Evolutionary conservation across 2,797 vertebrate species (phyloP), one percentile per base, ranked within the genome.

Genomic region (Semotilus atromaculatus): DNA sequence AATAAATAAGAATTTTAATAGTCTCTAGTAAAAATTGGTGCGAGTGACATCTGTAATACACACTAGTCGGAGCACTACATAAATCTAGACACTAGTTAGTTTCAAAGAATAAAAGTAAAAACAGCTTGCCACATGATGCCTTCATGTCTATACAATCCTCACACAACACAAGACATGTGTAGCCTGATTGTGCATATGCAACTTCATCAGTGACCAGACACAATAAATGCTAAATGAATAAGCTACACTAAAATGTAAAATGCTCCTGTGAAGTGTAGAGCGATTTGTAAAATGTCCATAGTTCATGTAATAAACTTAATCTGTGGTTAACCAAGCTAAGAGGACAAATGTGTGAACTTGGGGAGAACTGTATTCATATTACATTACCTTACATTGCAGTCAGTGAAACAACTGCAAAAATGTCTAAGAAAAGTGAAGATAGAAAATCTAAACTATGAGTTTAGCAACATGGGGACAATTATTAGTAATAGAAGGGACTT

Each of bases 81-180:
- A 58, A 11, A 38, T 38, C 11, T 23, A 75, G 51, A n/a, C 53
- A 16, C 51, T 16, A 4, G 31, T 53, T 23, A 34, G 26, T 73
- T 13, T 51, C 19, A 21, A 73, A 31, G 9, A 31, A 21, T 79
- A 43, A 62, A 79, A 45, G 60, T 79, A 66, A 66, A 48, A 34
- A 29, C 38, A 66, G 76, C 76, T 64, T 79, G 38, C 76, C 76
- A 79, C 43, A 66, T 18, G 26, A 45, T 66, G 9, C 11, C 11
- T 82, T 23, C 2, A 26, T 18, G 16, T 23, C 23, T 81, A 40
- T 60, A 16, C 29, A 21, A 40, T 34, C 31, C 23, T 76, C 16
- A 29, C 19, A 6, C 23, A 38, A 55, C 45, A 51, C 5, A 34
- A 51, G 26, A 43, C 19, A n/a, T 29, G 11, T 67, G 38, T 34